Conservation (phyloP, 2,113 vertebrate genomes). For the Gavialis gangeticus region DNA sequence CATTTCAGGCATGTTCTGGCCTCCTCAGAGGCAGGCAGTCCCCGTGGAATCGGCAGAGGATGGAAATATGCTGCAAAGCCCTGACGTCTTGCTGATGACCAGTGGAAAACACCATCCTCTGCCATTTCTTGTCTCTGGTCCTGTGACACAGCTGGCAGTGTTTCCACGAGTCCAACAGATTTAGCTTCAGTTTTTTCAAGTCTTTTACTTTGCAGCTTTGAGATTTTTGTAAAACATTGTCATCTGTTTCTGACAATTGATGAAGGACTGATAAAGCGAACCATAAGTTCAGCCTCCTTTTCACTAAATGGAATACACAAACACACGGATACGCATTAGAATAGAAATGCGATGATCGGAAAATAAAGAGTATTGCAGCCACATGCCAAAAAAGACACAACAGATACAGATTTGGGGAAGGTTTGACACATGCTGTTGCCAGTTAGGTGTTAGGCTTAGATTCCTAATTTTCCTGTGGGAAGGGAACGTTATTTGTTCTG, state of each 20-base stretch:
- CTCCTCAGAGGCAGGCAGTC: neutral
- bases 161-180: neutral
- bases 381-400: neutral
- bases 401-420: neutral
- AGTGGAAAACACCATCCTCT: conserved; percentile 39
- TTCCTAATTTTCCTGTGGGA: neutral
- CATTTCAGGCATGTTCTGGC: neutral
- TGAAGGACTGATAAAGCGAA: conserved; percentile 19
- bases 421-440: neutral
- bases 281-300: neutral
- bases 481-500: neutral
- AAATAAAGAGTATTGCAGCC: neutral
- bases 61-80: neutral
- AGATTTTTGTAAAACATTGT: neutral
- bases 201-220: conserved; percentile 17
- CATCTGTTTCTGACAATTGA: neutral
- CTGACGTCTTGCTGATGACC: conserved; percentile 1
- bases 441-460: neutral
- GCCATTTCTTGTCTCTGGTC: conserved; percentile 15
- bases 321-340: neutral
- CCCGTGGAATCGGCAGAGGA: neutral
- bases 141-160: conserved; percentile 38
- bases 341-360: neutral
- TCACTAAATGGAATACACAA: neutral
- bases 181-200: conserved; percentile 25